A percentile compares a stretch with the other conserved stretches of the same genome.
phyloP scores from a whole-genome alignment of 2,797 vertebrate genomes.

The Micromesistius poutassou region DNA sequence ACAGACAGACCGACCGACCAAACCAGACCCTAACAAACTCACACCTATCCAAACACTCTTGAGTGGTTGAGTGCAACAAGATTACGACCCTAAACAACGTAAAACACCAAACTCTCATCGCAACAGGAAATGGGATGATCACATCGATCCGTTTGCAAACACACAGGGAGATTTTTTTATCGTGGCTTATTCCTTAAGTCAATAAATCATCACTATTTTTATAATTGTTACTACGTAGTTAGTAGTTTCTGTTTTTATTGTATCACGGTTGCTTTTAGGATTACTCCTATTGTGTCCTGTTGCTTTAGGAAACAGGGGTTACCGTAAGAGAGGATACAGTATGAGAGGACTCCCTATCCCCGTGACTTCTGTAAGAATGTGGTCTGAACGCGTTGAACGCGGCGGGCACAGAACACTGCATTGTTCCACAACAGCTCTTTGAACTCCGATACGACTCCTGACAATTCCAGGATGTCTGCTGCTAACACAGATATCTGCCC shows the following conservation, averaged over 20 bases:
- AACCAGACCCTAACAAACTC: background rate
- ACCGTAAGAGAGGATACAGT: background rate
- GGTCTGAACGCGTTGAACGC: slow-evolving; percentile 7
- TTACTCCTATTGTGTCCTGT: background rate
- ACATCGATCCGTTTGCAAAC: slow-evolving; percentile 1
- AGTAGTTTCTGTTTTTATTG: slow-evolving; percentile 7
- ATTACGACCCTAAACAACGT: slow-evolving; percentile 12
- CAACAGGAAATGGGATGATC: slow-evolving; percentile 42
- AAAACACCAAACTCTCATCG: background rate
- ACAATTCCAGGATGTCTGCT: slow-evolving; percentile 35
- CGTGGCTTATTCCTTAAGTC: background rate
- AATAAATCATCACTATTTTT: background rate
- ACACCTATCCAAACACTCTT: background rate
- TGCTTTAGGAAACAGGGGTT: background rate
- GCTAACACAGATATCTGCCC: slow-evolving; percentile 37
- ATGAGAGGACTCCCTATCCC: background rate
- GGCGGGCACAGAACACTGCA: slow-evolving; percentile 11
- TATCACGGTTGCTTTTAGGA: slow-evolving; percentile 9
- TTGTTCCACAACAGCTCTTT: slow-evolving; percentile 23
- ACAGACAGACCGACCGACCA: slow-evolving; percentile 42
- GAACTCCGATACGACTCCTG: slow-evolving; percentile 5
- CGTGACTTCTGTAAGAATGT: background rate
- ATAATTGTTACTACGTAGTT: background rate
- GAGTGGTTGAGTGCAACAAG: background rate
- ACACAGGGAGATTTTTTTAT: slow-evolving; percentile 33